These are phyloP conservation scores for Podarcis lilfordi DNA, from an alignment of 2,797 vertebrate genomes.

Conservation along the genomic window DNA sequence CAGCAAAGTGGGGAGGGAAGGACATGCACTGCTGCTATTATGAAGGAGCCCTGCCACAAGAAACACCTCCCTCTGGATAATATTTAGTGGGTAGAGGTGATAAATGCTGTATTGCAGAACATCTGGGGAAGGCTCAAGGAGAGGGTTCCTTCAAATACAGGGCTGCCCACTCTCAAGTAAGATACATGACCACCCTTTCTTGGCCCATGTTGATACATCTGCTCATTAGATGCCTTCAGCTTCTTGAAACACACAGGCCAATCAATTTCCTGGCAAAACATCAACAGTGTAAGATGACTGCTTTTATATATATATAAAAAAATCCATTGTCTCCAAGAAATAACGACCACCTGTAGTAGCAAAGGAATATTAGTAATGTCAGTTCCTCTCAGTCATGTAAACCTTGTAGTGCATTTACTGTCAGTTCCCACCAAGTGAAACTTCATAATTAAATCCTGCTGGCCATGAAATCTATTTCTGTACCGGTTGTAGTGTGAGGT, in stretches of 20 bases:
- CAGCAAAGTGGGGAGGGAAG: neutral
- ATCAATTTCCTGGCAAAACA: conserved; percentile 5
- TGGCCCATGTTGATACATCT: neutral
- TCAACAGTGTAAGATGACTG: neutral
- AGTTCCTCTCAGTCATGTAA: neutral
- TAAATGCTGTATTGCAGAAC: too few relatives aligned
- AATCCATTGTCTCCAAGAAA: conserved; percentile 11
- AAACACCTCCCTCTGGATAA: neutral
- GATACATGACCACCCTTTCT: neutral
- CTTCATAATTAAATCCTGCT: conserved; percentile 18
- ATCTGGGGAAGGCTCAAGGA: neutral
- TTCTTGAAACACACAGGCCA: neutral
- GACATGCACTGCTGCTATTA: neutral
- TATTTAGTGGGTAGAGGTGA: neutral
- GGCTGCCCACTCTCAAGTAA: too few relatives aligned
- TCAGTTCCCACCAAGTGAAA: conserved; percentile 3
- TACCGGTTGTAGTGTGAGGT: neutral
- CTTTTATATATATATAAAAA: neutral
- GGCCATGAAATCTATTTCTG: neutral
- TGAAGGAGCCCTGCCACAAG: neutral
- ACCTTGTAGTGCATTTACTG: neutral
- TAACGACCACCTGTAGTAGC: conserved; percentile 15
- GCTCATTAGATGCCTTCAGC: neutral
- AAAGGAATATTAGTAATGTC: neutral
- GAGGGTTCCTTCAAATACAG: too few relatives aligned